Evolutionary conservation across 2,113 vertebrate genomes (phyloP), one percentile per base, ranked within the genome.

Genomic region (Tursiops truncatus): DNA sequence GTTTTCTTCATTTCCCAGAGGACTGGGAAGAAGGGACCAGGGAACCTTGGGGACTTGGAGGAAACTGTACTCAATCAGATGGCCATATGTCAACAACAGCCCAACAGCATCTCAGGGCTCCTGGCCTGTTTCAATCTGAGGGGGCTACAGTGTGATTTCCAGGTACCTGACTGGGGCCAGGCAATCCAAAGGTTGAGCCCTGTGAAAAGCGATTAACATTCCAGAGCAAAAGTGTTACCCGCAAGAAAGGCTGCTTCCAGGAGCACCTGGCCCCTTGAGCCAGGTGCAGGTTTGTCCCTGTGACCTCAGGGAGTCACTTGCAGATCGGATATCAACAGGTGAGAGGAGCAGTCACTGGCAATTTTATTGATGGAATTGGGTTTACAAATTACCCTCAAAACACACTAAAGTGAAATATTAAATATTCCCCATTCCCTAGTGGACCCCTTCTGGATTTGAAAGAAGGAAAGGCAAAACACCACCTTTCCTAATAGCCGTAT

Each of bases 141-240:
- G 8, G 56, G 50, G 13, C 28, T 74, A 20, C 26, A 15, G 38
- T 67, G 31, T 82, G 83, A 96, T 70, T 94, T 95, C 89, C 94
- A 91, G 67, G 88, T 95, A 91, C 94, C 74, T 93, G 77, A 33
- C 50, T 58, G 13, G 9, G 73, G 58, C 63, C 71, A 73, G 11
- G 56, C 8, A 0, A 91, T 82, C 62, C 82, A 67, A 92, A 95
- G 5, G 17, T 76, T 88, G 92, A 95, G 77, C 56, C 91, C 89
- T 74, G 67, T 58, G 73, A 94, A 89, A 93, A 95, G 82, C 1
- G 50, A 97, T 98, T 95, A 96, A 96, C 85, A 97, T 97, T 96
- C 97, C 98, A 95, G 36, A 97, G 60, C 63, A 94, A 89, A 97
- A 17, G 95, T 96, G 96, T 96, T 97, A 95, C 85, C 91, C 77